Conservation (phyloP, 2,113 vertebrate species). For the Microcebus tavaratra region DNA sequence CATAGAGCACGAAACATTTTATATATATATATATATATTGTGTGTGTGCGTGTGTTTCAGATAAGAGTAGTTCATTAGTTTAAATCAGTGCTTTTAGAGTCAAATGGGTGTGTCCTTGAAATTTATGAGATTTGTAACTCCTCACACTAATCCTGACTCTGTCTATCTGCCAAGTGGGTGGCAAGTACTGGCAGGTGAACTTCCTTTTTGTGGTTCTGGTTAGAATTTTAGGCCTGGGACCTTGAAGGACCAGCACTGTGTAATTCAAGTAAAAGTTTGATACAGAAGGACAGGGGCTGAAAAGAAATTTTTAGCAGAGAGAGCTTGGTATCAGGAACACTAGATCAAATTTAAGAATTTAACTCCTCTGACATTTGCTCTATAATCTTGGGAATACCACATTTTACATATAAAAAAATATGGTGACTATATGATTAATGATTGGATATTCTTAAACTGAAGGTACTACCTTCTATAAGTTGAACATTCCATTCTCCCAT, state of each 20-base stretch:
- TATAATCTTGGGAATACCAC: not conserved
- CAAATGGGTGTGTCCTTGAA: slow-evolving; percentile 53
- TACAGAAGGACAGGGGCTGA: not conserved
- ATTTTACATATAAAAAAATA: not conserved
- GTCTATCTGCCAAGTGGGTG: slow-evolving; percentile 27
- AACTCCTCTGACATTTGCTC: not conserved
- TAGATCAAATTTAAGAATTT: not conserved
- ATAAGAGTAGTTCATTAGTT: not conserved
- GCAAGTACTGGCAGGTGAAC: slow-evolving; percentile 60
- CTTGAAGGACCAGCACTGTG: not conserved
- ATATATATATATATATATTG: not conserved
- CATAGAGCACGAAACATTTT: not conserved
- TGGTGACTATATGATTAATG: not conserved
- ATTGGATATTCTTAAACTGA: not conserved
- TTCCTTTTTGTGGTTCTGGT: slow-evolving; percentile 49
- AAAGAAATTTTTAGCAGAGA: not conserved
- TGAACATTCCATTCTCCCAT: not conserved
- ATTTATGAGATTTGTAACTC: slow-evolving; percentile 62
- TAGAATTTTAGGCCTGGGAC: not conserved
- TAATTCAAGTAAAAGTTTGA: slow-evolving; percentile 40
- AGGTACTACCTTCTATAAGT: not conserved
- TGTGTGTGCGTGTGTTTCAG: not conserved
- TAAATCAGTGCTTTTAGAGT: slow-evolving; percentile 44
- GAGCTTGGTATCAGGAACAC: not conserved
- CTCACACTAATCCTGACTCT: slow-evolving; percentile 41